Percentiles rank a stretch among this genome's conserved stretches.
These are phyloP conservation scores for Aromia moschata DNA, from an alignment of 2,888 invertebrate genomes.

Conservation along the genomic window DNA sequence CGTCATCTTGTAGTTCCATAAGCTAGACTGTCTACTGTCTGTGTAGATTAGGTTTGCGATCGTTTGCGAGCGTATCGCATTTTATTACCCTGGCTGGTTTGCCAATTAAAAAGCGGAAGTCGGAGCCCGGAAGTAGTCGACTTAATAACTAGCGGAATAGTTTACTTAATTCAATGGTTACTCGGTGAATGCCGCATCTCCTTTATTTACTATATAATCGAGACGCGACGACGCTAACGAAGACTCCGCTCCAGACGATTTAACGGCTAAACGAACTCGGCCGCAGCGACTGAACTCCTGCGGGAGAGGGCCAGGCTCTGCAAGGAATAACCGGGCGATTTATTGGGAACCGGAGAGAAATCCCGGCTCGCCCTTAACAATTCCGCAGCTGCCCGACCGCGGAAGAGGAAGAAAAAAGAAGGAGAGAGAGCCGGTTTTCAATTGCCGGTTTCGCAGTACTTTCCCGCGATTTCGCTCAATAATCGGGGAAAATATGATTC, in stretches of 20 bases:
- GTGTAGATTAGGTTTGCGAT: too few relatives aligned
- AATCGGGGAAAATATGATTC: background rate
- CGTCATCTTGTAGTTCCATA: too few relatives aligned
- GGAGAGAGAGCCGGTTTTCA: background rate
- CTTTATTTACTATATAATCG: background rate
- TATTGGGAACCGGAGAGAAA: constrained; percentile 2
- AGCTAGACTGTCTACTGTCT: too few relatives aligned
- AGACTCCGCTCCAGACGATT: constrained; percentile 4
- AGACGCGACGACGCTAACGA: background rate
- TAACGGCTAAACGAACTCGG: constrained; percentile 6
- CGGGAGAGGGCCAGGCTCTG: background rate
- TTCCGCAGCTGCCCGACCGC: background rate
- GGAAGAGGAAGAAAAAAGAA: too few relatives aligned
- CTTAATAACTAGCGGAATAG: too few relatives aligned
- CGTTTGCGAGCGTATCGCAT: too few relatives aligned
- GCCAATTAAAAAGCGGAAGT: too few relatives aligned
- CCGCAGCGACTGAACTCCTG: constrained; percentile 1
- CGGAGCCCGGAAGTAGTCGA: too few relatives aligned
- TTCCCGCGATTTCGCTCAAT: background rate
- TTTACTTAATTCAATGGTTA: too few relatives aligned
- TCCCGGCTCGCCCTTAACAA: background rate
- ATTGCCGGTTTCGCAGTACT: background rate
- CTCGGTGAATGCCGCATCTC: too few relatives aligned
- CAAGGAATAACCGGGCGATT: constrained; percentile 2
- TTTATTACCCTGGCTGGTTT: too few relatives aligned